Evolutionary conservation across 2,113 vertebrate species (phyloP), one percentile per base, ranked within the genome.

Genomic region (Xiphophorus hellerii): DNA sequence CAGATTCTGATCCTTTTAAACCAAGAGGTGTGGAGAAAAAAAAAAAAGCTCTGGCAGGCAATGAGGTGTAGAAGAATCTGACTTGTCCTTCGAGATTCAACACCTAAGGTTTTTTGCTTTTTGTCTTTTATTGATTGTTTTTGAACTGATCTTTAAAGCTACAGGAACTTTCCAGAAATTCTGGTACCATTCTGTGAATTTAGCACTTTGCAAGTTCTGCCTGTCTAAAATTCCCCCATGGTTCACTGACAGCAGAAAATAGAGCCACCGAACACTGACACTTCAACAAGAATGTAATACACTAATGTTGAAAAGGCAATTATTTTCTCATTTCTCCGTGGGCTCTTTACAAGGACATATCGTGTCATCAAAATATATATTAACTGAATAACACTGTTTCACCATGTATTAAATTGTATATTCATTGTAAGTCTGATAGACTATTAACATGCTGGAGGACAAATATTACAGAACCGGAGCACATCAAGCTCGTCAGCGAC

Each of bases 1-100:
- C 87, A 87, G 89, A 84, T 89, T 90, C 84, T 91, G 88, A 93
- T 92, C 87, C 82, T 83, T 87, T 91, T 88, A 86, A 87, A 88
- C 84, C 66, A 82, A 86, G 76, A 90, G 84, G 86, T 88, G 77
- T 74, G 80, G 80, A 88, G 2, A 35, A 35, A 35, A 37, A 10
- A 37, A 37, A 37, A 37, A n/a, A 90, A 92, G 80, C 83, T 64
- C 76, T 79, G 83, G 82, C 86, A 82, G 83, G 74, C 81, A 80
- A 83, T 42, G 35, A 77, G 64, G 74, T 71, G 74, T 76, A 77
- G 77, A 68, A 1, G 65, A 82, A 71, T 80, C 80, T 70, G 75
- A 78, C 66, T 72, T 79, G 84, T 85, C 86, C 69, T 33, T 8
- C 0, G 83, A 84, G 77, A 76, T 83, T 86, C 17, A 48, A 48